Base-by-base conservation (phyloP, 2,888 invertebrate genomes). In the Leucozona laternaria region DNA sequence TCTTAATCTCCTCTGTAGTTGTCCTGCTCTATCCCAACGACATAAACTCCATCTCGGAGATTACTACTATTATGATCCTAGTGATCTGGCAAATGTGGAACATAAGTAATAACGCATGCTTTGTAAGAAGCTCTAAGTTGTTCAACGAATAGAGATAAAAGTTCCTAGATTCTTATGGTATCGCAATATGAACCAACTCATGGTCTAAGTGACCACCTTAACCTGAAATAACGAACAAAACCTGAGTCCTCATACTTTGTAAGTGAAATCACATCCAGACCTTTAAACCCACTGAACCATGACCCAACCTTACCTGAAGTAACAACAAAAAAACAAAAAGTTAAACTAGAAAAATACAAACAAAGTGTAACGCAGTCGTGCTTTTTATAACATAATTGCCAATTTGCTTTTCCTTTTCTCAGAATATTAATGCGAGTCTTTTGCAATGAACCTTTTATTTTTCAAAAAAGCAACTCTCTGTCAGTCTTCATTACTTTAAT, bases 321-420 rank as follows among this genome's bases (percentile, higher is more conserved):
- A 11, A 25, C 28, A 4, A 28, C 28, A 22, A 15, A 53, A 5
- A 15, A 53, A 22, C 1, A 0, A 8, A 15, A 53, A 53, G 7
- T 15, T 53, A 8, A 25, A 25, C 7, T 53, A 22, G 15, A 53
- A 7, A 15, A 5, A 25, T n/a, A 13, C 22, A 7, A 4, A 7
- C 5, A 25, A n/a, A n/a, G 7, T 15, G 53, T n/a, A 1, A n/a
- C 2, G 7, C 48, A 31, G 15, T 53, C 28, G 4, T 53, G 28
- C 53, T n/a, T 53, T 53, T 53, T 8, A 22, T 53, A 50, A 50
- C 13, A 11, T 53, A 53, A 53, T 28, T 53, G 25, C 25, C 53
- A 53, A 53, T 53, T 53, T 8, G n/a, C 28, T n/a, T 53, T 25
- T 28, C 15, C n/a, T 8, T 28, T 28, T n/a, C 25, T 53, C 53